These are phyloP conservation scores for Sceloporus tristichus DNA, from an alignment of 2,113 vertebrate genomes.

Conservation along the genomic window DNA sequence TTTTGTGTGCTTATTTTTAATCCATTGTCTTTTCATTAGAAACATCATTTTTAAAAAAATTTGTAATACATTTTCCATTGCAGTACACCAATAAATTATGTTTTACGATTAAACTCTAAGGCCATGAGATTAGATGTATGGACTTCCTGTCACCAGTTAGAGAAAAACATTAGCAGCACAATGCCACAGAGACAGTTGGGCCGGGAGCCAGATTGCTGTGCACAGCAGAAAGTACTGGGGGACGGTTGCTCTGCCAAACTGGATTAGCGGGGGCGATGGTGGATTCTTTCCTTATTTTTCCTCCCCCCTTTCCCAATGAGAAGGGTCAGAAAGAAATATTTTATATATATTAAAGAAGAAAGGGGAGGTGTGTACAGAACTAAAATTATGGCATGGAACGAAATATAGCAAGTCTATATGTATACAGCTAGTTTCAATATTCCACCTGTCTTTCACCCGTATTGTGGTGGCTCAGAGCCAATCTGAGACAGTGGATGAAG, in stretches of 20 bases:
- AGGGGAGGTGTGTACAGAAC: not conserved
- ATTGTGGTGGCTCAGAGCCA: not conserved
- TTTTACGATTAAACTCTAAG: slow-evolving; percentile 34
- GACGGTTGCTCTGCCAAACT: not conserved
- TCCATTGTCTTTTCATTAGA: not conserved
- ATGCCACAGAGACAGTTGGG: slow-evolving; percentile 18
- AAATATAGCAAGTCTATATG: not conserved
- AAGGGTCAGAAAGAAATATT: slow-evolving; percentile 13
- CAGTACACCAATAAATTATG: slow-evolving; percentile 3
- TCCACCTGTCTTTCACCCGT: not conserved
- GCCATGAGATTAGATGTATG: slow-evolving; percentile 35
- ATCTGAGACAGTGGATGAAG: no score
- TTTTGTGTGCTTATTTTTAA: not conserved
- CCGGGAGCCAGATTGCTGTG: slow-evolving; percentile 31
- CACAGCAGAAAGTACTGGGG: slow-evolving; percentile 21
- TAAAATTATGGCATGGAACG: not conserved
- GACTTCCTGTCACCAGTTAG: slow-evolving; percentile 37
- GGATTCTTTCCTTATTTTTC: not conserved
- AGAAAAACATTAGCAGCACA: slow-evolving; percentile 17
- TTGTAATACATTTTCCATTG: not conserved
- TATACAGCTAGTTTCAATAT: not conserved
- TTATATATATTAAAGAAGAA: not conserved
- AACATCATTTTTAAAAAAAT: not conserved
- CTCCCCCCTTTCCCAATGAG: not conserved
- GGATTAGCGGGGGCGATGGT: not conserved